These are phyloP conservation scores for Cantharis nigra DNA, from an alignment of 2,888 invertebrate species.

Conservation along the genomic window DNA sequence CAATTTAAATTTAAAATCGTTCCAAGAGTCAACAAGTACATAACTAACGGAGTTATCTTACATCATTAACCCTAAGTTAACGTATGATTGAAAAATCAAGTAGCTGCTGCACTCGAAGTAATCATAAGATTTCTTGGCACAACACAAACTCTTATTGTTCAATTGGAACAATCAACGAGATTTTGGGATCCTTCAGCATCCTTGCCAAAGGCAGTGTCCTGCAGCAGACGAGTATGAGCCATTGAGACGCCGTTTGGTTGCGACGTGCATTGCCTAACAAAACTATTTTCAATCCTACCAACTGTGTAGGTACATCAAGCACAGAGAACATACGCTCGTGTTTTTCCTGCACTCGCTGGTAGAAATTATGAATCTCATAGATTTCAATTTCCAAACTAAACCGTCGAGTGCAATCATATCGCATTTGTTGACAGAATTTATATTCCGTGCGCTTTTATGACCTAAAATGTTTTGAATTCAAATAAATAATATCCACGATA, in stretches of 20 bases:
- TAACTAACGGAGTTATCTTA: conserved; percentile 32
- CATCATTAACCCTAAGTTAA: conserved; percentile 25
- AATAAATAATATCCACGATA: not conserved
- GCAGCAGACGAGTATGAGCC: conserved; percentile 72
- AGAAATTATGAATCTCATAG: conserved; percentile 8
- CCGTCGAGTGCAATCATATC: not conserved
- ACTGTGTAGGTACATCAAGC: conserved; percentile 19
- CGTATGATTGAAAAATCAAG: not conserved
- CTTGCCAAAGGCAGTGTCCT: conserved; percentile 54
- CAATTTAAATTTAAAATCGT: conserved; percentile 15
- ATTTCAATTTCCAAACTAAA: not conserved
- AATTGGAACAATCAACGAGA: conserved; percentile 35
- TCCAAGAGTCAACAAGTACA: conserved; percentile 39
- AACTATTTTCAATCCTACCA: conserved; percentile 25
- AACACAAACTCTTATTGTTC: conserved; percentile 34
- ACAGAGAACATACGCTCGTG: conserved; percentile 14
- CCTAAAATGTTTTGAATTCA: not conserved
- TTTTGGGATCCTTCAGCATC: conserved; percentile 24
- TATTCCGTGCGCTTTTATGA: not conserved
- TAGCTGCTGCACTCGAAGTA: conserved; percentile 32
- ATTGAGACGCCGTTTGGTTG: conserved; percentile 60
- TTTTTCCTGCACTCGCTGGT: conserved; percentile 6
- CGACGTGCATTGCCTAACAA: conserved; percentile 49
- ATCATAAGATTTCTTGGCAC: conserved; percentile 47
- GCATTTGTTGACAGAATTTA: not conserved